Evolutionary conservation across 2,888 invertebrate species (phyloP).

Genomic region (Euzophera pinguis): DNA sequence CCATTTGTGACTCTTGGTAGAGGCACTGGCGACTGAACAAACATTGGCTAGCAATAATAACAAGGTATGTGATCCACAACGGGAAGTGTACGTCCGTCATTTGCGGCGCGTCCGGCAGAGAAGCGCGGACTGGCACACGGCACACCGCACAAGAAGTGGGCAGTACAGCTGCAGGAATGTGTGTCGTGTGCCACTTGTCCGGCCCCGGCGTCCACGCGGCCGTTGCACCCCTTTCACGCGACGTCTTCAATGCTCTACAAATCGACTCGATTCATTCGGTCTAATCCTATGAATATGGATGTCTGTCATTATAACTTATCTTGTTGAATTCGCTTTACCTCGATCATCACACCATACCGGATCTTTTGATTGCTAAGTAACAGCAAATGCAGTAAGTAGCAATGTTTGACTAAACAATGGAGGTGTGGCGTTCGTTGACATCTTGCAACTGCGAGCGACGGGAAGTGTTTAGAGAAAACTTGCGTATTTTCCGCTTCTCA

Average conservation of each 20-base stretch:
- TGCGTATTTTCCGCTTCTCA: slow-evolving; percentile 34
- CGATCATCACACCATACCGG: slow-evolving; percentile 41
- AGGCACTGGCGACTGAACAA: too few relatives aligned
- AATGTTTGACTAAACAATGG: slow-evolving; percentile 26
- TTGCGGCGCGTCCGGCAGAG: slow-evolving; percentile 46
- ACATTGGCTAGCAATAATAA: too few relatives aligned
- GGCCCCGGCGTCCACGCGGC: slow-evolving; percentile 31
- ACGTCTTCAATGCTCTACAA: slow-evolving; percentile 73
- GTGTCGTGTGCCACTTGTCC: slow-evolving; percentile 50
- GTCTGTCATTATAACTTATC: slow-evolving; percentile 29
- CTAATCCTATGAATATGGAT: slow-evolving; percentile 60
- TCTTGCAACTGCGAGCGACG: slow-evolving; percentile 33
- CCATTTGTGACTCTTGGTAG: too few relatives aligned
- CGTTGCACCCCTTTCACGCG: slow-evolving; percentile 76
- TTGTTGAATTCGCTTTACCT: slow-evolving; percentile 35
- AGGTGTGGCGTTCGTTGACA: slow-evolving; percentile 45
- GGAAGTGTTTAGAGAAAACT: slow-evolving; percentile 52
- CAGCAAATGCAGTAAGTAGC: slow-evolving; percentile 1
- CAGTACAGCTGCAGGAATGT: slow-evolving; percentile 62
- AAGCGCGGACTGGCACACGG: slow-evolving; percentile 50
- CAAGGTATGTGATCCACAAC: slow-evolving; percentile 21
- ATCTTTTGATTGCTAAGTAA: slow-evolving; percentile 22
- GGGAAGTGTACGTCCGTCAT: slow-evolving; percentile 54
- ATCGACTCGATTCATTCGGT: slow-evolving; percentile 54
- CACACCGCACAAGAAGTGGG: slow-evolving; percentile 48